Percentiles rank a stretch among this genome's conserved stretches.
Evolutionary conservation across 2,888 invertebrate species (phyloP).

Genomic region (Trichopria drosophilae): DNA sequence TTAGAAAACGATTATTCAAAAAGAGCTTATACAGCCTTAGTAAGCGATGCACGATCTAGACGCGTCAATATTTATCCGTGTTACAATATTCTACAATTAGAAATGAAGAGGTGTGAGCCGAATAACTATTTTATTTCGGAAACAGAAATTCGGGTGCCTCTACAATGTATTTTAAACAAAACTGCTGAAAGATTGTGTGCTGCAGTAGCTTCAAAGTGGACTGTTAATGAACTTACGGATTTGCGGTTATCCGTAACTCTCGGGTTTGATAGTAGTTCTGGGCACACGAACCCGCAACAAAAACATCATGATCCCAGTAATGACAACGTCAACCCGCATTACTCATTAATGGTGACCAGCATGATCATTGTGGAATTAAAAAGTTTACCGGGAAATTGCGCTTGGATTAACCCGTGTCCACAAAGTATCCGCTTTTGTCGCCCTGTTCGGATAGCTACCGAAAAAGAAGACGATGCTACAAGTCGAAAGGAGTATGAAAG

Average conservation of each 20-base stretch:
- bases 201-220: slow-evolving; percentile 11
- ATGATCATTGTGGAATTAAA: too few relatives aligned
- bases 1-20: too few relatives aligned
- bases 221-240: too few relatives aligned
- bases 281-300: slow-evolving; percentile 1
- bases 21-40: slow-evolving; percentile 9
- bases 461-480: slow-evolving; percentile 5
- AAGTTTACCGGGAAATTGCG: not conserved
- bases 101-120: not conserved
- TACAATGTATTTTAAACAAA: slow-evolving; percentile 11
- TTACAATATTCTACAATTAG: slow-evolving; percentile 1
- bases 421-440: too few relatives aligned
- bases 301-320: slow-evolving; percentile 4
- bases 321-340: slow-evolving; percentile 3
- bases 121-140: slow-evolving; percentile 4
- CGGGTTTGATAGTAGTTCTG: too few relatives aligned
- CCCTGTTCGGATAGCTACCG: not conserved
- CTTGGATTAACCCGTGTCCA: slow-evolving; percentile 9
- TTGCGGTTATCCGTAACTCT: too few relatives aligned
- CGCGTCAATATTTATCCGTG: slow-evolving; percentile 2
- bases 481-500: slow-evolving; percentile 3
- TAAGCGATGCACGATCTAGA: not conserved
- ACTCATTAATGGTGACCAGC: slow-evolving; percentile 5
- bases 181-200: slow-evolving; percentile 12
- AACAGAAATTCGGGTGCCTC: slow-evolving; percentile 8